These are phyloP conservation scores for Ctenicera cuprea DNA, from an alignment of 2,888 invertebrate genomes.

Conservation along the genomic window DNA sequence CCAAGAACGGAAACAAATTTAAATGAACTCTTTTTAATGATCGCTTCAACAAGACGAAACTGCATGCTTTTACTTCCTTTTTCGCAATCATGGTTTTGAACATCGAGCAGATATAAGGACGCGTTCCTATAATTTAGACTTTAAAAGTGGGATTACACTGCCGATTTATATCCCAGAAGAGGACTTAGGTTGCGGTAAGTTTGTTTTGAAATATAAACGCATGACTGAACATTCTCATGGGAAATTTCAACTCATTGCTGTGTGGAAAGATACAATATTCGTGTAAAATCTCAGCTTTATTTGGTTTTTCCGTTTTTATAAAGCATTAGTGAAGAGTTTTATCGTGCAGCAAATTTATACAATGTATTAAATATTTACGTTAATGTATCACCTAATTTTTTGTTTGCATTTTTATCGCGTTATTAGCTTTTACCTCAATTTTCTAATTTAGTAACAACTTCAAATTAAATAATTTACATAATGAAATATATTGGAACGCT, in stretches of 20 bases:
- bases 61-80: background rate
- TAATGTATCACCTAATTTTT: too few relatives aligned
- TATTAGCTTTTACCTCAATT: too few relatives aligned
- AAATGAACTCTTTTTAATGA: background rate
- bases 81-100: background rate
- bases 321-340: too few relatives aligned
- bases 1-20: background rate
- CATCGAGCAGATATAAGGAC: background rate
- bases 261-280: background rate
- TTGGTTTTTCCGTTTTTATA: background rate
- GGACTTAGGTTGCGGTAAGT: background rate
- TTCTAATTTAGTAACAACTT: too few relatives aligned
- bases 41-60: background rate
- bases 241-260: background rate
- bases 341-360: too few relatives aligned
- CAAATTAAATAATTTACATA: too few relatives aligned
- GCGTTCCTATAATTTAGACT: background rate
- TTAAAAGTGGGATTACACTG: background rate
- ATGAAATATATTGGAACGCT: too few relatives aligned
- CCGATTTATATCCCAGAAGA: slow-evolving; percentile 7
- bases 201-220: slow-evolving; percentile 9
- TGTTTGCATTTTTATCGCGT: too few relatives aligned
- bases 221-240: background rate
- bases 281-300: background rate
- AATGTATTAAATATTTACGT: too few relatives aligned